Conservation (phyloP, 37 sponge, comb jelly and placozoan genomes). For the Chondrosia reniformis region DNA sequence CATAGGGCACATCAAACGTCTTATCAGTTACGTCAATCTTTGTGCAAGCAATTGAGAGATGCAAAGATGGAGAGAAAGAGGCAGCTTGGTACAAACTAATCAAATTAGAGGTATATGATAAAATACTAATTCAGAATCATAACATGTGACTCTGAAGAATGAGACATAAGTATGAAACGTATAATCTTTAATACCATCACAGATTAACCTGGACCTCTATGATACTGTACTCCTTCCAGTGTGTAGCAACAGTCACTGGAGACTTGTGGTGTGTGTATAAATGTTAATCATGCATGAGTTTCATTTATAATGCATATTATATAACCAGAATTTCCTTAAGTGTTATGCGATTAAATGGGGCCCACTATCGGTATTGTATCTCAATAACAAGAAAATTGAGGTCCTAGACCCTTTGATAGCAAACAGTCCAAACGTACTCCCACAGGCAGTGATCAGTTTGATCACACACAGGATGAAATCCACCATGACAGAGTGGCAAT, state of each 20-base stretch:
- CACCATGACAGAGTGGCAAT: not conserved
- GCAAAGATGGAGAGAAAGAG: not conserved
- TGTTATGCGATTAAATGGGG: not conserved
- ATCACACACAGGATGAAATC: not conserved
- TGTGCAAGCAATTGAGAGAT: not conserved
- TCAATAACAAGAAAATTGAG: not conserved
- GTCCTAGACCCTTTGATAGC: not conserved
- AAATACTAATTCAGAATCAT: not conserved
- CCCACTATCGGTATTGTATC: not conserved
- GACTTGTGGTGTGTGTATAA: not conserved
- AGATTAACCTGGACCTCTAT: not conserved
- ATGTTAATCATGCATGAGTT: too few relatives aligned
- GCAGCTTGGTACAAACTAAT: too few relatives aligned
- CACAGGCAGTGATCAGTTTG: too few relatives aligned
- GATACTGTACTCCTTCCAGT: not conserved
- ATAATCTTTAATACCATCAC: not conserved
- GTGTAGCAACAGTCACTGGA: not conserved
- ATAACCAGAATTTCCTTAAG: not conserved
- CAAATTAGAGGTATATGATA: not conserved
- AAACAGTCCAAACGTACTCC: not conserved
- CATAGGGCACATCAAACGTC: not conserved
- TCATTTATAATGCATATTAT: too few relatives aligned
- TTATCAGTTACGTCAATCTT: not conserved
- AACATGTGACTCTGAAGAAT: not conserved
- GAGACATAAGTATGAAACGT: not conserved